Conservation (phyloP, 2,888 invertebrate genomes). For the Cabera pusaria region DNA sequence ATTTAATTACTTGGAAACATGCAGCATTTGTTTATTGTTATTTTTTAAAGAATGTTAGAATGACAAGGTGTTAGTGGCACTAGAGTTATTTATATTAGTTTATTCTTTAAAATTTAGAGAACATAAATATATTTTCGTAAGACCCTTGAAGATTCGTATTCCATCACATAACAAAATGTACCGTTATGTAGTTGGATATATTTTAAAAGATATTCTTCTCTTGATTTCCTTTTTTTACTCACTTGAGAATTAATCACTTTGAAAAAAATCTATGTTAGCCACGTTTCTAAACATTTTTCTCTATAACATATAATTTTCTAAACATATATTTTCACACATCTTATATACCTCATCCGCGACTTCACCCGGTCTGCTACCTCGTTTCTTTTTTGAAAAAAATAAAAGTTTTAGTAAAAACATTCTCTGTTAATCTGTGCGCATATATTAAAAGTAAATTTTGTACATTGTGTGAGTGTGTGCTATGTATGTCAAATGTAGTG, state of each 20-base stretch:
- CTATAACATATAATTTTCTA: slow-evolving; percentile 72
- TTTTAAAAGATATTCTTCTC: slow-evolving; percentile 3
- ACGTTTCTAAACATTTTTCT: slow-evolving; percentile 64
- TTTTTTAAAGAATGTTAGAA: slow-evolving; percentile 47
- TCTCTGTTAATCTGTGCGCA: slow-evolving; percentile 72
- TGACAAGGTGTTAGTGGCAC: slow-evolving; percentile 65
- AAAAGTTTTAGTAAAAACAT: slow-evolving; percentile 75
- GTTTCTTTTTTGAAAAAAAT: slow-evolving; percentile 85
- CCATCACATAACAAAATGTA: slow-evolving; percentile 18
- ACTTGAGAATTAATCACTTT: slow-evolving; percentile 66
- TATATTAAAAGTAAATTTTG: slow-evolving; percentile 46
- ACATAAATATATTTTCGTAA: slow-evolving; percentile 6
- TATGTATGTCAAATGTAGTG: slow-evolving; percentile 17
- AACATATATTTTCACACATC: slow-evolving; percentile 77
- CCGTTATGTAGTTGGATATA: slow-evolving; percentile 18
- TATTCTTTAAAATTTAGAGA: slow-evolving; percentile 22
- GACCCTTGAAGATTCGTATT: slow-evolving; percentile 9
- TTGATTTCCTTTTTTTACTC: slow-evolving; percentile 29
- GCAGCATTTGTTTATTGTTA: slow-evolving; percentile 38
- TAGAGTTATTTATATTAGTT: slow-evolving; percentile 28
- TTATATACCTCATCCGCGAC: slow-evolving; percentile 88
- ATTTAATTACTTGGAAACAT: slow-evolving; percentile 41
- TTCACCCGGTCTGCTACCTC: slow-evolving; percentile 91
- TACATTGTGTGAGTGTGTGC: slow-evolving; percentile 37
- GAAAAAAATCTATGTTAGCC: slow-evolving; percentile 78